Conservation (phyloP, 2,797 vertebrate genomes). For the Tympanoctomys barrerae region DNA sequence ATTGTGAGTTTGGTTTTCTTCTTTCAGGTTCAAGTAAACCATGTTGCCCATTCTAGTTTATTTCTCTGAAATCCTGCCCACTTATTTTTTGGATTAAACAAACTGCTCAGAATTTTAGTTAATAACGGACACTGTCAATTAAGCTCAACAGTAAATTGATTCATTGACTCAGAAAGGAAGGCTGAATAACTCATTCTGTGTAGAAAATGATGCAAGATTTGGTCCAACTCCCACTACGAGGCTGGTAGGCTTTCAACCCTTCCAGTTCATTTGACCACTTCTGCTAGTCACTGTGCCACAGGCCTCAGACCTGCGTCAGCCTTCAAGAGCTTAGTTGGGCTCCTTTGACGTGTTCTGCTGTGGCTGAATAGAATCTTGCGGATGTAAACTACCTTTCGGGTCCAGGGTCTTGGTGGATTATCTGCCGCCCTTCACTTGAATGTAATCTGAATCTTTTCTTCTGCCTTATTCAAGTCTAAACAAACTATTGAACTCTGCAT, state of each 20-base stretch:
- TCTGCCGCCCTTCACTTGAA: not conserved
- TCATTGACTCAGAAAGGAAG: not conserved
- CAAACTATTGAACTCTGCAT: not conserved
- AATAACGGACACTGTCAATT: not conserved
- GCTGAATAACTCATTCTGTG: not conserved
- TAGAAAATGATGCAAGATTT: not conserved
- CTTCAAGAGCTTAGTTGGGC: not conserved
- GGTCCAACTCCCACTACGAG: not conserved
- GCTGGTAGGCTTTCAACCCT: not conserved
- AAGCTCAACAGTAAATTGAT: not conserved
- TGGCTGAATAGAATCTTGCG: not conserved
- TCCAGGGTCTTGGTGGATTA: not conserved
- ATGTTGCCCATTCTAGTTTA: not conserved
- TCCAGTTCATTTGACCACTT: fast-evolving
- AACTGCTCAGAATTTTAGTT: not conserved
- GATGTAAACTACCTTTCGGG: not conserved
- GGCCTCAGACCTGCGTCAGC: not conserved
- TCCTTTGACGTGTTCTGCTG: not conserved
- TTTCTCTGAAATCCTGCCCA: not conserved
- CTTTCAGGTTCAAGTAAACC: not conserved
- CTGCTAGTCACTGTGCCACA: not conserved
- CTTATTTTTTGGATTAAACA: not conserved
- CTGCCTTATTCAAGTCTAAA: not conserved
- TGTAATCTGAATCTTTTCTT: not conserved
- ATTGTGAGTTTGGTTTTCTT: not conserved